phyloP scores from a whole-genome alignment of 2,113 vertebrate species.

The Rattus rattus region DNA sequence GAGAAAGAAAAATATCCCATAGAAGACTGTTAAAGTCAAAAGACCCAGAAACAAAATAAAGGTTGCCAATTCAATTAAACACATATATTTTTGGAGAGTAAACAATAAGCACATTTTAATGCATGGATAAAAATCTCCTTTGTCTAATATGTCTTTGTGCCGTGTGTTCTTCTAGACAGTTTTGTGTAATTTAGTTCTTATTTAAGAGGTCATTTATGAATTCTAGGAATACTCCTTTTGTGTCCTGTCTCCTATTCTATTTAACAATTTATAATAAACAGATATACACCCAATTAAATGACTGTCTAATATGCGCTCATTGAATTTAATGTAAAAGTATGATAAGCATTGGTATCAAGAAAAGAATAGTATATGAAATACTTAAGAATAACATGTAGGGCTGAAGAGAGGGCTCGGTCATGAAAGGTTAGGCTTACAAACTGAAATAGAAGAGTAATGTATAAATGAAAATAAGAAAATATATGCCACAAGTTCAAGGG shows the following conservation, averaged over 20 bases:
- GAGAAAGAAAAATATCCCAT: background rate
- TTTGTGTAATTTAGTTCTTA: background rate
- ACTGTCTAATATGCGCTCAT: background rate
- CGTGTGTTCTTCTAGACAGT: background rate
- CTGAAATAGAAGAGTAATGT: background rate
- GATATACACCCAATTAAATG: background rate
- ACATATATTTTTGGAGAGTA: background rate
- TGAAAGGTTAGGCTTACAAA: too few relatives aligned
- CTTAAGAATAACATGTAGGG: background rate
- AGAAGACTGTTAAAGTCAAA: background rate
- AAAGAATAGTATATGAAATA: background rate
- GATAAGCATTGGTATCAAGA: background rate
- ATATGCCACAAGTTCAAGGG: background rate
- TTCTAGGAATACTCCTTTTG: background rate
- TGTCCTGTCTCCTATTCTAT: background rate
- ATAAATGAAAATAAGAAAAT: background rate
- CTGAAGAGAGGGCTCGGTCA: too few relatives aligned
- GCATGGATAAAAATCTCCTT: background rate
- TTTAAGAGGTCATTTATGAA: background rate
- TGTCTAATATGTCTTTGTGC: background rate
- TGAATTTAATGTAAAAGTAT: background rate
- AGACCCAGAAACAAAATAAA: background rate
- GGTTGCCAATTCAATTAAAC: background rate
- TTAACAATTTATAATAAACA: background rate
- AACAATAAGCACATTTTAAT: background rate